Evolutionary conservation across 2,113 vertebrate genomes (phyloP).

Genomic region (Ammodytes marinus): DNA sequence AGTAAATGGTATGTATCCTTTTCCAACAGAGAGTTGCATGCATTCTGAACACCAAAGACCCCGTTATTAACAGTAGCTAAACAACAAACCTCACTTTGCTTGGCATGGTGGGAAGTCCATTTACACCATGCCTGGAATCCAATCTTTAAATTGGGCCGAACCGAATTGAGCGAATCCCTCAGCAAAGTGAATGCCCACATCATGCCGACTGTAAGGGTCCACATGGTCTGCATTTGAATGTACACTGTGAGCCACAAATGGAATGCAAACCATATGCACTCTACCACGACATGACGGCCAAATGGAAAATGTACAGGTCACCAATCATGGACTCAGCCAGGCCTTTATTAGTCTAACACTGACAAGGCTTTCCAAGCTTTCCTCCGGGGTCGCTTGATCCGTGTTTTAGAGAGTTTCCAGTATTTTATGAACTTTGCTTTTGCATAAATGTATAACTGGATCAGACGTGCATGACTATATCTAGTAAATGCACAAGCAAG

Average conservation of each 20-base stretch:
- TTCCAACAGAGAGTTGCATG: too few relatives aligned
- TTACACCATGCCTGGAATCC: too few relatives aligned
- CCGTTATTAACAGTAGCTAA: too few relatives aligned
- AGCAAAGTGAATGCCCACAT: background rate
- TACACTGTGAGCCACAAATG: constrained; percentile 3
- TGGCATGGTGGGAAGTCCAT: too few relatives aligned
- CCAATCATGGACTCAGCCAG: background rate
- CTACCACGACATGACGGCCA: background rate
- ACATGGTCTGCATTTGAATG: constrained; percentile 35
- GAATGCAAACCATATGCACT: constrained; percentile 35
- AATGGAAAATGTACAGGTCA: constrained; percentile 24
- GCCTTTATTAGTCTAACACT: background rate
- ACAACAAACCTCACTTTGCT: too few relatives aligned
- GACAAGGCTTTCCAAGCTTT: constrained; percentile 9
- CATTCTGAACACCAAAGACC: too few relatives aligned
- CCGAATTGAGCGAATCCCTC: background rate
- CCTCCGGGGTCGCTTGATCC: background rate
- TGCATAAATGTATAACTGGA: background rate
- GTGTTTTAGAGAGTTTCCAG: background rate
- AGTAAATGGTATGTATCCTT: too few relatives aligned
- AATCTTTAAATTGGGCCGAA: background rate
- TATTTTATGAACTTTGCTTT: background rate
- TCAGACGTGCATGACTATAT: constrained; percentile 12
- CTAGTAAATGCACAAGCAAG: constrained; percentile 25
- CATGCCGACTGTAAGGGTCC: constrained; percentile 1